Conservation (phyloP, 2,113 vertebrate genomes). For the Eretmochelys imbricata region DNA sequence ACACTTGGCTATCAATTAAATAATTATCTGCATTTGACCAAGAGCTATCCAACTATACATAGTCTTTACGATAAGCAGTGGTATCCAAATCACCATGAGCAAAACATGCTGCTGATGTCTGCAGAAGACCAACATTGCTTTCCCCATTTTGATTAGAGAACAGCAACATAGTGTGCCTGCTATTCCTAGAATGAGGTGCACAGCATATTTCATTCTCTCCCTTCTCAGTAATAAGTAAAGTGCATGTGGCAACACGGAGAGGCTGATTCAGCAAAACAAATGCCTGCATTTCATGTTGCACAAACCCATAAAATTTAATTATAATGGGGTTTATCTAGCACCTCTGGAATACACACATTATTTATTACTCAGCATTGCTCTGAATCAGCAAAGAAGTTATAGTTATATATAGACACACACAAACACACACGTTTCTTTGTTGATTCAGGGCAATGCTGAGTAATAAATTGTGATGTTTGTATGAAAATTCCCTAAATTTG, state of each 20-base stretch:
- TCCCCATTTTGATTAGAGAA: background rate
- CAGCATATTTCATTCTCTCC: slow-evolving; percentile 11
- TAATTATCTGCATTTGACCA: background rate
- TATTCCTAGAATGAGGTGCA: background rate
- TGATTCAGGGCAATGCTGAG: slow-evolving; percentile 19
- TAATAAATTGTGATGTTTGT: background rate
- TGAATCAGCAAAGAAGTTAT: no score
- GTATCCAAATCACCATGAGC: background rate
- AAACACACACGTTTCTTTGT: background rate
- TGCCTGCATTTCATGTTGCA: background rate
- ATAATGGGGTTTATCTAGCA: slow-evolving; percentile 37
- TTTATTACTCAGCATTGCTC: no score
- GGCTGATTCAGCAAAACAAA: slow-evolving; percentile 27
- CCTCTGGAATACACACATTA: background rate
- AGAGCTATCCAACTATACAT: background rate
- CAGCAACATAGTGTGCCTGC: background rate
- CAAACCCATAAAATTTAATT: slow-evolving; percentile 41
- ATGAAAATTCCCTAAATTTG: background rate
- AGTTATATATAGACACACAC: background rate
- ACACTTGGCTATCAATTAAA: rapidly evolving
- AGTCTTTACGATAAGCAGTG: background rate
- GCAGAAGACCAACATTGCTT: background rate
- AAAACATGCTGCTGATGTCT: background rate
- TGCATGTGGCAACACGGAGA: slow-evolving; percentile 8
- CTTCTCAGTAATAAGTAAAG: slow-evolving; percentile 35